Conservation (phyloP, 2,797 vertebrate genomes). For the Anguilla obscura region DNA sequence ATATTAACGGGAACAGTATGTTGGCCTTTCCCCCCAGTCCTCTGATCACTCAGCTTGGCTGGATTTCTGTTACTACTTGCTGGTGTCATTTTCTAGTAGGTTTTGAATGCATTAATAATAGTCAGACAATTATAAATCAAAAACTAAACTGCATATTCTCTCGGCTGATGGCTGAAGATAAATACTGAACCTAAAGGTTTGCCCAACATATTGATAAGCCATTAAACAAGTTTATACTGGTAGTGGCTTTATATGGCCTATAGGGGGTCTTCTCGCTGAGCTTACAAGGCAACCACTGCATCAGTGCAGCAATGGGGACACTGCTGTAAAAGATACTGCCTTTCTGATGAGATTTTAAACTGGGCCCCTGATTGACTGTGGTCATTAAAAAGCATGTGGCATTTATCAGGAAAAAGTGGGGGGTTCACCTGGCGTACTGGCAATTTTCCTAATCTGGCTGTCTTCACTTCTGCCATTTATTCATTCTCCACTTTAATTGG, state of each 20-base stretch:
- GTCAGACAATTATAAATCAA: not conserved
- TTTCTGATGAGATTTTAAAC: constrained; percentile 10
- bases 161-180: not conserved
- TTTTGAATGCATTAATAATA: not conserved
- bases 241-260: not conserved
- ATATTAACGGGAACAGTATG: too few relatives aligned
- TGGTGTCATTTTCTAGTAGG: not conserved
- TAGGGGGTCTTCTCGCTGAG: not conserved
- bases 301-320: not conserved
- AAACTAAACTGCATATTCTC: not conserved
- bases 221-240: not conserved
- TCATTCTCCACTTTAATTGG: not conserved
- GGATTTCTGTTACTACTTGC: not conserved
- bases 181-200: not conserved
- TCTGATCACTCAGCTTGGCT: not conserved
- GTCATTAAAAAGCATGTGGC: constrained; percentile 11
- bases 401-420: not conserved
- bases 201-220: not conserved
- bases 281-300: not conserved
- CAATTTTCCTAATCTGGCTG: not conserved
- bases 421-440: not conserved
- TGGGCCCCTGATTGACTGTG: not conserved
- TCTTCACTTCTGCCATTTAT: not conserved
- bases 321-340: not conserved
- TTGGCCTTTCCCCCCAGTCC: too few relatives aligned